Evolutionary conservation across 2,797 vertebrate species (phyloP).

Genomic region (Eulemur coronatus): DNA sequence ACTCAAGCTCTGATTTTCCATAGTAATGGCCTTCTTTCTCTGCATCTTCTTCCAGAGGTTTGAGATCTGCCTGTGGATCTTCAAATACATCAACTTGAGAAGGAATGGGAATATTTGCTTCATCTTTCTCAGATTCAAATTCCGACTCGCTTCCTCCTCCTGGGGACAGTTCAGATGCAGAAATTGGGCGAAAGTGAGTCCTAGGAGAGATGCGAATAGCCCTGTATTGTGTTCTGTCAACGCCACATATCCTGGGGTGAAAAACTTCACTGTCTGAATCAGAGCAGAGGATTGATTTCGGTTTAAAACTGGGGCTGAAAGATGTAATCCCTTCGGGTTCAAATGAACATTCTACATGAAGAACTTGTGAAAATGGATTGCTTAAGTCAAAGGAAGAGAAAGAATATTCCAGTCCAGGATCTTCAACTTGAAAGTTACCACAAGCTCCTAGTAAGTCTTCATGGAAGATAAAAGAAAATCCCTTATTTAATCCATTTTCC

Average conservation of each 20-base stretch:
- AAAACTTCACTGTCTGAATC: constrained; percentile 95
- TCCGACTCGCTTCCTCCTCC: constrained; percentile 96
- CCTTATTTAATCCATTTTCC: constrained; percentile 94
- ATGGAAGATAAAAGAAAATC: constrained; percentile 99
- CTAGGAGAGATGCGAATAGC: constrained; percentile 98
- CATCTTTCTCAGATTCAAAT: constrained; percentile 97
- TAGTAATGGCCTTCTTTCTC: constrained; percentile 98
- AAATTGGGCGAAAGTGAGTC: constrained; percentile 99
- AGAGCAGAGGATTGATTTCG: constrained; percentile 98
- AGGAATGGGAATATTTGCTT: constrained; percentile 88
- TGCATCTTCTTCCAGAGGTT: constrained; percentile 98
- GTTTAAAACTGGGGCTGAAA: constrained; percentile 97
- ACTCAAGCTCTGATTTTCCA: constrained; percentile 98
- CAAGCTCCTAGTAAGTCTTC: constrained; percentile 99
- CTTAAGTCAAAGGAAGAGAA: constrained; percentile 97
- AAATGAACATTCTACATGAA: constrained; percentile 98
- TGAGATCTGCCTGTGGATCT: constrained; percentile 97
- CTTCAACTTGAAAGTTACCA: constrained; percentile 93
- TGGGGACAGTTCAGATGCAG: constrained; percentile 97
- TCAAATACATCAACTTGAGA: constrained; percentile 93
- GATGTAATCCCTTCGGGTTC: constrained; percentile 98
- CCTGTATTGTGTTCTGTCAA: constrained; percentile 96
- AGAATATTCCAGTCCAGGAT: constrained; percentile 95
- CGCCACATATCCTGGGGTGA: constrained; percentile 94
- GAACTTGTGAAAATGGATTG: constrained; percentile 98